Evolutionary conservation across 2,113 vertebrate genomes (phyloP).

Genomic region (Triplophysa rosa): DNA sequence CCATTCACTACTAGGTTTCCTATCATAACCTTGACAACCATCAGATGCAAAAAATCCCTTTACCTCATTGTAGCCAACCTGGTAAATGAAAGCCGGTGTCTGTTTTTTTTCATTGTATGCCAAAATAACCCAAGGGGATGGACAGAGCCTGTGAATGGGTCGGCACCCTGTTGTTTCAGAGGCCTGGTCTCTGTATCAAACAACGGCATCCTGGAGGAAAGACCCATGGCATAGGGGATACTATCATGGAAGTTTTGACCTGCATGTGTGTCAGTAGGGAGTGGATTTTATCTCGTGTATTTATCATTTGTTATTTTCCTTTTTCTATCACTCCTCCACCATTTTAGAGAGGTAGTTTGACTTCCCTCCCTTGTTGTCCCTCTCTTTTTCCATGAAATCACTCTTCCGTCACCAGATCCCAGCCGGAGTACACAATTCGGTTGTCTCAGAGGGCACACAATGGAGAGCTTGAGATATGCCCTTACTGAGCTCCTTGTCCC

Average conservation of each 20-base stretch:
- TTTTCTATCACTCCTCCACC: constrained; percentile 63
- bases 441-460: constrained; percentile 74
- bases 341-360: constrained; percentile 68
- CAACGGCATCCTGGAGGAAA: constrained; percentile 74
- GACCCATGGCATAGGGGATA: constrained; percentile 76
- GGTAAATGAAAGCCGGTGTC: constrained; percentile 72
- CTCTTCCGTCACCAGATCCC: constrained; percentile 72
- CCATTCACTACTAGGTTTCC: neutral
- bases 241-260: constrained; percentile 79
- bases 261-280: constrained; percentile 68
- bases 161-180: constrained; percentile 77
- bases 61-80: constrained; percentile 53
- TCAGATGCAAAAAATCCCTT: constrained; percentile 2
- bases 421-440: constrained; percentile 83
- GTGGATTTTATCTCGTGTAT: constrained; percentile 39
- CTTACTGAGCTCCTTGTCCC: constrained; percentile 24
- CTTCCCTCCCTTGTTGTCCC: constrained; percentile 66
- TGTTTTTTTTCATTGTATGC: constrained; percentile 83
- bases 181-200: constrained; percentile 77
- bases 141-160: constrained; percentile 76
- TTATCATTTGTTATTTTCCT: constrained; percentile 34
- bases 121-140: constrained; percentile 80
- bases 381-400: constrained; percentile 76
- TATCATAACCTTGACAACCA: neutral
- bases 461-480: constrained; percentile 37